A percentile compares a stretch with the other conserved stretches of the same genome.
These are phyloP conservation scores for Brachionus rotundiformis DNA, from an alignment of 1,140 invertebrate genomes.

Conservation along the genomic window DNA sequence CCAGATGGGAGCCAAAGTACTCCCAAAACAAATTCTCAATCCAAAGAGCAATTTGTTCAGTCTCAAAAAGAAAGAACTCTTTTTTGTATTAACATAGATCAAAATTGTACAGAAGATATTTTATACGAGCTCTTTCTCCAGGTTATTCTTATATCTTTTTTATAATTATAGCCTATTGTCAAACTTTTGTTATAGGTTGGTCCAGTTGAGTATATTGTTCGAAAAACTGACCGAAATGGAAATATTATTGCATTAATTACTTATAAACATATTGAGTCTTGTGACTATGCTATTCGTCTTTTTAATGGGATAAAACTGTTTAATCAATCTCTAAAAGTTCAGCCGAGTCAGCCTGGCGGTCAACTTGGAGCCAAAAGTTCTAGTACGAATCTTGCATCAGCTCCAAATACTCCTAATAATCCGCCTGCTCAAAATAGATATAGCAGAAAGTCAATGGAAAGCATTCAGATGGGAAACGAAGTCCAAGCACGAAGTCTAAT, in stretches of 20 bases:
- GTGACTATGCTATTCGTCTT: conserved; percentile 36
- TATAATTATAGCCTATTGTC: neutral
- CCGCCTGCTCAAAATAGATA: neutral
- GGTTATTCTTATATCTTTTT: neutral
- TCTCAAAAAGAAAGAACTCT: conserved; percentile 50
- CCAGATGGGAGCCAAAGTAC: neutral
- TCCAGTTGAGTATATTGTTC: conserved; percentile 21
- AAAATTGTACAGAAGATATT: conserved; percentile 37
- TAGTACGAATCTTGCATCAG: neutral
- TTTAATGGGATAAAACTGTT: conserved; percentile 42
- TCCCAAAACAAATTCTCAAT: neutral
- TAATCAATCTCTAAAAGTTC: conserved; percentile 46
- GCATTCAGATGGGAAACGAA: neutral
- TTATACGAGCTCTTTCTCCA: conserved; percentile 47
- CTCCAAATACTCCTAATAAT: neutral
- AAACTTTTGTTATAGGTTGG: neutral
- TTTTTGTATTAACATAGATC: conserved; percentile 48
- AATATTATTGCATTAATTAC: conserved; percentile 26
- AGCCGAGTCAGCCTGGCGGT: neutral
- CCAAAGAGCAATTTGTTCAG: conserved; percentile 35
- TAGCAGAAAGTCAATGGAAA: conserved; percentile 18
- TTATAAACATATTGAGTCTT: conserved; percentile 45
- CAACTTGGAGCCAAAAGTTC: neutral
- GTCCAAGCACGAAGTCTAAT: neutral
- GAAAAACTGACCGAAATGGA: conserved; percentile 48